Base-by-base conservation (phyloP, 2,113 vertebrate species). In the Gymnogyps californianus region DNA sequence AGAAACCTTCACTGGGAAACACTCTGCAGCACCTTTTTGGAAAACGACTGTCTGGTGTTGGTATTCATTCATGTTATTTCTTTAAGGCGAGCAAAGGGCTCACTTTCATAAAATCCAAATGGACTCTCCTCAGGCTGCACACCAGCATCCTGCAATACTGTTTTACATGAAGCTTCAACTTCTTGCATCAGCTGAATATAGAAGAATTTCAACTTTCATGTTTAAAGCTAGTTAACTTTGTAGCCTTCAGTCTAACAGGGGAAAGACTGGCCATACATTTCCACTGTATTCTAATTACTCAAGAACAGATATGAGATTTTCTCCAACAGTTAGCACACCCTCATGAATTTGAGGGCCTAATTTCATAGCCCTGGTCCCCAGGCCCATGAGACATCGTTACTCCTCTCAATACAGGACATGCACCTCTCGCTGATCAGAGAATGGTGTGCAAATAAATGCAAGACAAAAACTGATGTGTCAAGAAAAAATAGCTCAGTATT, bases 341-440 rank as follows among this genome's bases (percentile, higher is more conserved):
- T n/a, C 16, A 42, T 26, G 24, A 52, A 44, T 20, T 31, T 87
- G 57, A 87, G 34, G n/a, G 40, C 47, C 69, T 58, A 11, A 64
- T 46, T 77, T 83, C 28, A 24, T 12, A 49, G 89, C 0, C 2
- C n/a, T 10, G 10, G 18, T 49, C 22, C 21, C 46, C 55, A 84
- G 22, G 20, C 17, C 57, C 18, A 32, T 7, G 47, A 85, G 21
- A 38, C 0, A 0, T 42, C 6, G 0, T 38, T 17, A 25, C 7
- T 83, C 20, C 24, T 83, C 71, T 75, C 40, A 26, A 8, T 20
- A 54, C 8, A 78, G 34, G 38, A 31, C 47, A 14, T 2, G 7
- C 11, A 67, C 5, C 38, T 89, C 81, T 75, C 2, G 1, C 38
- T n/a, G 6, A 58, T 1, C 0, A 0, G 47, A 32, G 11, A 83